These are phyloP conservation scores for Dolichallabes microphthalmus DNA, from an alignment of 2,113 vertebrate genomes.

Conservation along the genomic window DNA sequence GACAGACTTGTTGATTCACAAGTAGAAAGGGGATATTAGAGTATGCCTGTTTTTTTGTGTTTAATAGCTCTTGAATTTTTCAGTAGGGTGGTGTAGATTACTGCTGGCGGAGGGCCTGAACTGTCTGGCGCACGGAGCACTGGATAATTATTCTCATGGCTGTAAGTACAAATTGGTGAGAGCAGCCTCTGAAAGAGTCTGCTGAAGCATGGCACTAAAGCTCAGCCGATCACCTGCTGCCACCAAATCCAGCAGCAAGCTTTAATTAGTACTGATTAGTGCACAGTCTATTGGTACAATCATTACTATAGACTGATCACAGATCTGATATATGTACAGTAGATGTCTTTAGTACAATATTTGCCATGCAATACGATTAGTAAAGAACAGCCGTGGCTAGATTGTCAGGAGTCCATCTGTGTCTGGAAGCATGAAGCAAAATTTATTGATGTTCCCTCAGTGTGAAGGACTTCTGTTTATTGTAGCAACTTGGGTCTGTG, in stretches of 20 bases:
- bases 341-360: neutral
- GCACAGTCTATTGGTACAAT: neutral
- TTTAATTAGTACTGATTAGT: neutral
- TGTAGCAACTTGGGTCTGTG: neutral
- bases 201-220: constrained; percentile 46
- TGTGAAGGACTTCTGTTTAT: neutral
- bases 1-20: constrained; percentile 61
- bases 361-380: neutral
- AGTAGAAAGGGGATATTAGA: constrained; percentile 60
- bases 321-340: neutral
- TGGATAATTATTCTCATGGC: constrained; percentile 68
- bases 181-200: constrained; percentile 60
- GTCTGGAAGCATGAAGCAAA: neutral
- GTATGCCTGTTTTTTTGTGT: constrained; percentile 62
- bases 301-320: neutral
- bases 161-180: constrained; percentile 76
- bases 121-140: constrained; percentile 48
- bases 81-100: constrained; percentile 65
- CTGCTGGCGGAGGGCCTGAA: constrained; percentile 68
- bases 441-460: neutral
- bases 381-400: neutral
- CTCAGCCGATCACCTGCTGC: constrained; percentile 9
- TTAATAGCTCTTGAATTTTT: constrained; percentile 76
- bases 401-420: neutral
- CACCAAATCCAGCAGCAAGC: neutral